phyloP scores from a whole-genome alignment of 1,140 invertebrate species.

The Drosophila parabipectinata region DNA sequence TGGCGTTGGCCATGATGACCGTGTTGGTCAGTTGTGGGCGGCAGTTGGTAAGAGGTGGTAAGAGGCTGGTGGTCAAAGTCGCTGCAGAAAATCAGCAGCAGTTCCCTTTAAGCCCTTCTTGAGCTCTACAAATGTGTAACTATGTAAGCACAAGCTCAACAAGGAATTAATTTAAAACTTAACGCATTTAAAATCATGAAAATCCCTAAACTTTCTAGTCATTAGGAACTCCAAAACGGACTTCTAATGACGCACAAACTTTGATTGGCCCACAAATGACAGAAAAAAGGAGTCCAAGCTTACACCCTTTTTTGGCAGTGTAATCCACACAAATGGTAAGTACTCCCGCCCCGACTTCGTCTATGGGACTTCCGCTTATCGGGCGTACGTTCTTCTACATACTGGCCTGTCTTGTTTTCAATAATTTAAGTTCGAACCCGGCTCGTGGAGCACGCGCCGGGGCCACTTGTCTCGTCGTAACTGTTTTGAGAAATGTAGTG shows the following conservation, averaged over 20 bases:
- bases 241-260: background rate
- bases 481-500: conserved; percentile 77
- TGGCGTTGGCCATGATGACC: conserved; percentile 59
- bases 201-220: background rate
- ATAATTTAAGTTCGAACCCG: conserved; percentile 57
- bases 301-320: conserved; percentile 9
- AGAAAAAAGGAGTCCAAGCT: background rate
- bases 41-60: background rate
- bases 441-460: conserved; percentile 49
- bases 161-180: background rate
- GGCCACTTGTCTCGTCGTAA: conserved; percentile 71
- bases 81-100: background rate
- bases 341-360: conserved; percentile 52
- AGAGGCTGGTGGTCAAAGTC: background rate
- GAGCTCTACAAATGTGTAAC: background rate
- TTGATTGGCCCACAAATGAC: background rate
- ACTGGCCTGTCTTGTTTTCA: conserved; percentile 41
- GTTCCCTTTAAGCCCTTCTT: background rate
- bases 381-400: conserved; percentile 7
- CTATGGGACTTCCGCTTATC: conserved; percentile 65
- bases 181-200: background rate
- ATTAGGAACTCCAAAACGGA: background rate
- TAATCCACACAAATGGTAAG: conserved; percentile 6
- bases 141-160: background rate
- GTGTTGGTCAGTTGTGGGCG: background rate